Base-by-base conservation (phyloP, 2,888 invertebrate genomes). In the Lathronympha strigana region DNA sequence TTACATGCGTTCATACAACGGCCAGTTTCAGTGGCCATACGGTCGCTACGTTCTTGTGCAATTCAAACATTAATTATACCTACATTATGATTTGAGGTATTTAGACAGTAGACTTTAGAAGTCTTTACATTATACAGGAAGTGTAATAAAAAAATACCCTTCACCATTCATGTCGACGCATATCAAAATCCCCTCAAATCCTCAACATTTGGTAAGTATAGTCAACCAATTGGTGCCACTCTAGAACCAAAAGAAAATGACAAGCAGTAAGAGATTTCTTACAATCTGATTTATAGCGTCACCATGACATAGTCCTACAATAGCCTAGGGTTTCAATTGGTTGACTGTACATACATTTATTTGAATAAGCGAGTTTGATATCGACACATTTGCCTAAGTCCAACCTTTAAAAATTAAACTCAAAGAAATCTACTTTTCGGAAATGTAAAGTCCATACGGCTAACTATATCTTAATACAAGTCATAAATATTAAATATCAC, bases 401-500 rank as follows among this genome's bases (percentile, higher is more conserved):
- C 64, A 79, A 78, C 73, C 74, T 67, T 71, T 70, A 58, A 77
- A 73, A 68, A 67, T 25, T 21, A 45, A 51, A 36, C 40, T 17
- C 15, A 76, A 78, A 82, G 69, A 71, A 79, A 73, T 69, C 75
- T 78, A 79, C 71, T 73, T 73, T 70, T 73, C 76, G 76, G 80
- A 71, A 79, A 77, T 80, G 72, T 79, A 79, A 81, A 68, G 79
- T 81, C 67, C 78, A 81, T 83, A 83, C 75, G 77, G 75, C 84
- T 84, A 86, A 83, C 82, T 87, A 88, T 79, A 77, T 78, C 78
- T 77, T 82, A 83, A 81, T 86, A 88, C 79, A 82, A 81, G 80
- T 85, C 78, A 88, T 87, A 88, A 88, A 89, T 90, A 90, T 88
- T 89, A 89, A 88, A 90, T 91, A 92, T 92, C 90, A 92, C 91